Conservation (phyloP, 2,797 vertebrate species). For the Clarias fuscus region DNA sequence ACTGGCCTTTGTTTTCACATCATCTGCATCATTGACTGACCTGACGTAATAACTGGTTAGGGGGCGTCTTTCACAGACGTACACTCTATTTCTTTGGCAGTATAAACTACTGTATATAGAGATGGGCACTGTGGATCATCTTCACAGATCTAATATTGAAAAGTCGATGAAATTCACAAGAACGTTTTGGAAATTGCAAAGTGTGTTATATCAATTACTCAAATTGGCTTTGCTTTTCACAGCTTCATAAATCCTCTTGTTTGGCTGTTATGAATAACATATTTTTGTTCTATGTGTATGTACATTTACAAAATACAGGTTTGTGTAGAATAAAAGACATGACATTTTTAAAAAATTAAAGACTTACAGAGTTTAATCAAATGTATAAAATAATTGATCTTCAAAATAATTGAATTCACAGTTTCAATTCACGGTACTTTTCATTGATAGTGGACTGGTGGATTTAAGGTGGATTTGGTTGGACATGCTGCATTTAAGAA, state of each 20-base stretch:
- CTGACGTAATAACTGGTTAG: not conserved
- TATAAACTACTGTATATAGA: not conserved
- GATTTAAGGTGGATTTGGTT: not conserved
- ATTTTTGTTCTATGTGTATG: not conserved
- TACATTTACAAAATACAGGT: not conserved
- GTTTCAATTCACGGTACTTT: not conserved
- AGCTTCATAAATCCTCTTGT: too few relatives aligned
- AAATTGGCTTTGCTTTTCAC: not conserved
- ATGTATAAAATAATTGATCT: not conserved
- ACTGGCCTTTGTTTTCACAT: not conserved
- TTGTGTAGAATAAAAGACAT: too few relatives aligned
- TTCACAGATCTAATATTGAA: not conserved
- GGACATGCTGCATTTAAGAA: not conserved
- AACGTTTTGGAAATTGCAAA: not conserved
- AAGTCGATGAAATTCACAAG: not conserved
- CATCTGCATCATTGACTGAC: not conserved
- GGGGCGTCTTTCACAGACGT: not conserved
- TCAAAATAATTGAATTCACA: not conserved
- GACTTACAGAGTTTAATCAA: not conserved
- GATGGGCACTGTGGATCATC: not conserved
- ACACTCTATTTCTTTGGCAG: not conserved
- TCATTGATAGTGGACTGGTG: not conserved
- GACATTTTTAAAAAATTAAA: not conserved
- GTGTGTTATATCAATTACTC: not conserved
- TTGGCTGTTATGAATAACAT: not conserved